These are phyloP conservation scores for Muscicapa adusta DNA, from an alignment of 2,113 vertebrate genomes.

Conservation along the genomic window DNA sequence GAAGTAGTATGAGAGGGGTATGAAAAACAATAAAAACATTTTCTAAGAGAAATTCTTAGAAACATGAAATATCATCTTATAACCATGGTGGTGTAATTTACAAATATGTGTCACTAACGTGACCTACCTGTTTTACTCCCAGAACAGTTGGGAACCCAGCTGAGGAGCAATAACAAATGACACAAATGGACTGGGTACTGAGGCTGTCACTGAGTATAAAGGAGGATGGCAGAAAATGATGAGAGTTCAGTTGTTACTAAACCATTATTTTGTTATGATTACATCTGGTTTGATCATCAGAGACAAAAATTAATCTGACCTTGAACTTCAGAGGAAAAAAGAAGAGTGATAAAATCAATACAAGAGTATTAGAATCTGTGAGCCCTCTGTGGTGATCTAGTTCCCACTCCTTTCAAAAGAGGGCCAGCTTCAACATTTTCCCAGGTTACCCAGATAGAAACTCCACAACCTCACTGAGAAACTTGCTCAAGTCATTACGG, in stretches of 20 bases:
- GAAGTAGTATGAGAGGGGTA: not conserved
- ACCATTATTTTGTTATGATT: not conserved
- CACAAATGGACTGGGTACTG: not conserved
- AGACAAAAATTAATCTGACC: not conserved
- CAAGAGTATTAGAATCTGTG: not conserved
- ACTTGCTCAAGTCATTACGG: rapidly evolving
- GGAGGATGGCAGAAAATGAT: not conserved
- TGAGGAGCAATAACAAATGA: not conserved
- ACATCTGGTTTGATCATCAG: not conserved
- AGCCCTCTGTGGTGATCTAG: not conserved
- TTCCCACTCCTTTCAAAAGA: not conserved
- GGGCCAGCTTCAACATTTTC: not conserved
- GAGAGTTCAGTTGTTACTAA: not conserved
- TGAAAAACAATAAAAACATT: not conserved
- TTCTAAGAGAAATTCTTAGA: not conserved
- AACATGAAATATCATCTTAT: not conserved
- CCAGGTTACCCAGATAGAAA: not conserved
- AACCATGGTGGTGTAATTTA: not conserved
- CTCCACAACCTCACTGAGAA: not conserved
- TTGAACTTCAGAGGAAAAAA: not conserved
- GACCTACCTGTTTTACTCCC: not conserved
- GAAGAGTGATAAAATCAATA: not conserved
- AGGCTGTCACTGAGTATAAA: not conserved
- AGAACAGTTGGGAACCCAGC: not conserved
- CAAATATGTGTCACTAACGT: not conserved